Percentiles rank a stretch among this genome's conserved stretches.
Evolutionary conservation across 2,888 invertebrate species (phyloP).

Genomic region (Drosophila macrospina): DNA sequence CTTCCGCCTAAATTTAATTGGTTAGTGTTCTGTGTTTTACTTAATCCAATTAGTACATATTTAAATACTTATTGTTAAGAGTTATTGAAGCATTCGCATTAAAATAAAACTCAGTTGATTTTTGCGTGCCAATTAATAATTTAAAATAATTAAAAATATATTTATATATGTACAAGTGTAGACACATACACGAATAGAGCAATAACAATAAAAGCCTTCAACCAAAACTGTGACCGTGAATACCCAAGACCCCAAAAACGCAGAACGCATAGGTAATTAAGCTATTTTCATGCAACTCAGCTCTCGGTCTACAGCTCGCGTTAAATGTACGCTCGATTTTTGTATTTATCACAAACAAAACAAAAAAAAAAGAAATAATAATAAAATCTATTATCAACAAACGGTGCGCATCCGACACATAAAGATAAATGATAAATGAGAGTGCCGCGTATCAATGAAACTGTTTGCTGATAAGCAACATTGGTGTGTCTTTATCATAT

Average conservation of each 20-base stretch:
- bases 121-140: conserved; percentile 1
- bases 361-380: no score
- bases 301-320: conserved; percentile 30
- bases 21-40: conserved; percentile 47
- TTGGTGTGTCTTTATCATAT: conserved; percentile 36
- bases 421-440: conserved; percentile 46
- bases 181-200: conserved; percentile 13
- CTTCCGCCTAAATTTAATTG: conserved; percentile 45
- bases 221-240: conserved; percentile 67
- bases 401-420: conserved; percentile 64
- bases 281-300: conserved; percentile 68
- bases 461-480: conserved; percentile 50
- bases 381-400: conserved; percentile 56
- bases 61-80: neutral
- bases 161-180: conserved; percentile 13
- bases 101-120: conserved; percentile 4
- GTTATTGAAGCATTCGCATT: neutral
- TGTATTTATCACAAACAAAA: no score
- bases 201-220: conserved; percentile 61
- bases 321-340: conserved; percentile 4
- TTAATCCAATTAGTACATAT: conserved; percentile 7
- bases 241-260: conserved; percentile 52
- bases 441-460: conserved; percentile 64
- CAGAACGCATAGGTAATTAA: conserved; percentile 66
- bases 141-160: conserved; percentile 1